Conservation (phyloP, 2,113 vertebrate species). For the Hyperopisus bebe region DNA sequence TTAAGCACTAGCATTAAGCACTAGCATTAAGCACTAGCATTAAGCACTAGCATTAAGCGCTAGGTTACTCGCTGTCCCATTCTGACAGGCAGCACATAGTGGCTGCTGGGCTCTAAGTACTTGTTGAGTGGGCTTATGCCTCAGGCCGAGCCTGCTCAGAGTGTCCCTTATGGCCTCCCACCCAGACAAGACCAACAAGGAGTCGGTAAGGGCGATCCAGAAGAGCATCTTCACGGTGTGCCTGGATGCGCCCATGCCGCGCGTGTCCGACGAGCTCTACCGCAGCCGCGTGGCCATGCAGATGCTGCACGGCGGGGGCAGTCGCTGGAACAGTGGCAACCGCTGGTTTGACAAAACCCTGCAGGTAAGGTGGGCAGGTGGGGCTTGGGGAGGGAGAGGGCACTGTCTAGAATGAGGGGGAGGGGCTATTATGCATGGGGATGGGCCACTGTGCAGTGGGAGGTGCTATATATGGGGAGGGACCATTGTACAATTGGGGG, state of each 20-base stretch:
- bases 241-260: conserved; percentile 72
- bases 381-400: no score
- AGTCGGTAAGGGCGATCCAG: conserved; percentile 76
- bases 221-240: conserved; percentile 88
- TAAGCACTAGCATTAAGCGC: neutral
- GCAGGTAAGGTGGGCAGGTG: conserved; percentile 64
- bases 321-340: conserved; percentile 82
- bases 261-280: conserved; percentile 61
- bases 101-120: neutral
- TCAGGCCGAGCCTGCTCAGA: neutral
- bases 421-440: neutral
- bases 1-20: no score
- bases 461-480: neutral
- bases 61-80: neutral
- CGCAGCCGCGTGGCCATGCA: conserved; percentile 73
- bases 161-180: neutral
- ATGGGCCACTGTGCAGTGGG: neutral
- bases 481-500: neutral
- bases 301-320: conserved; percentile 90
- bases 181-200: conserved; percentile 81
- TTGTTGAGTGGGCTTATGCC: neutral
- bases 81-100: no score
- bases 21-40: no score
- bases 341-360: conserved; percentile 98
- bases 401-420: no score